These are phyloP conservation scores for Nephrotoma flavescens DNA, from an alignment of 2,888 invertebrate genomes.

Conservation along the genomic window DNA sequence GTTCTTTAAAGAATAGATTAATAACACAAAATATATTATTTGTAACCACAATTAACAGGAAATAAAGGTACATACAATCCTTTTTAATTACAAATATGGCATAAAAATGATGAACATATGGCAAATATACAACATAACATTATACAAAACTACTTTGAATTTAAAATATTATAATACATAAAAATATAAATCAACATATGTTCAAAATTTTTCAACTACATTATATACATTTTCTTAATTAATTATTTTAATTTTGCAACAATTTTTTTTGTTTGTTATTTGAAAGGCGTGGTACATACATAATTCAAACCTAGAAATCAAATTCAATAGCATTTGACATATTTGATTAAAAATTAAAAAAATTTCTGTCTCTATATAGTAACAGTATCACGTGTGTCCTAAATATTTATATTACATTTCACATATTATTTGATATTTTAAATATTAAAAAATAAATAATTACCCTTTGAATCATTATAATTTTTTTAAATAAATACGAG, in stretches of 20 bases:
- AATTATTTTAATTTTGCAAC: neutral
- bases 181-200: neutral
- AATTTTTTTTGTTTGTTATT: neutral
- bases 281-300: neutral
- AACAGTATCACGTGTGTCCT: neutral
- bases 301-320: neutral
- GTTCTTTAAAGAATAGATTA: neutral
- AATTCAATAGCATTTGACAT: neutral
- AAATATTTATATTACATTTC: neutral
- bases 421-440: neutral
- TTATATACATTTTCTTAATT: neutral
- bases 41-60: neutral
- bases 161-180: neutral
- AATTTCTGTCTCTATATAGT: neutral
- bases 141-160: neutral
- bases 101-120: neutral
- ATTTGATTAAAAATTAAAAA: neutral
- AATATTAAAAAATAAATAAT: neutral
- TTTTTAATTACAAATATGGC: neutral
- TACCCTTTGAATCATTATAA: neutral
- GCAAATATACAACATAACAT: neutral
- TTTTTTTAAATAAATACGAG: neutral
- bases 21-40: neutral
- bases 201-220: neutral
- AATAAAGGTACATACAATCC: neutral